Base-by-base conservation (phyloP, 2,888 invertebrate species). In the Aphidoletes aphidimyza region DNA sequence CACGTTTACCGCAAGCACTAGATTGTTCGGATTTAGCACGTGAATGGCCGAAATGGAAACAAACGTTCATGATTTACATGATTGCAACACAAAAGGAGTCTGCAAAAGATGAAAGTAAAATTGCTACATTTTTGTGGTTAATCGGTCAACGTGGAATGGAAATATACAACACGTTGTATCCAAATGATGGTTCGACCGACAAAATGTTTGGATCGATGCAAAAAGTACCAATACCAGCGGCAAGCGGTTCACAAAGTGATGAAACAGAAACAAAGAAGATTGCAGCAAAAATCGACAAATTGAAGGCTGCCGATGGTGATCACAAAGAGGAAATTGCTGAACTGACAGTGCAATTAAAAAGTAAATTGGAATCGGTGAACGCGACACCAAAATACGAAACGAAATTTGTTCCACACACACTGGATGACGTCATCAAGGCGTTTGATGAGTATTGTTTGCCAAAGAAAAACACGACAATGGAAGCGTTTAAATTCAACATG, bases 401-500 rank as follows among this genome's bases (percentile, higher is more conserved):
- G 9, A 36, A 5, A 8, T n/a, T n/a, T n/a, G n/a, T n/a, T n/a
- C 81, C 34, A 17, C 81, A 36, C 2, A 81, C 81, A 81, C 14
- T 85, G 78, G 22, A 42, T 45, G 85, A 37, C 0, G 85, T 85
- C 22, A 42, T 84, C 8, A 47, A 19, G 0, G 36, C 17, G 69
- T 85, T 85, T 84, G 85, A 84, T 84, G 14, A 69, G 5, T 37
- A 85, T 49, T 85, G 85, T 45, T 22, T 84, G 17, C 84, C 84
- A 22, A 54, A 54, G n/a, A 84, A 84, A 36, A 84, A 84, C 36
- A 36, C 34, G 42, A 36, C 84, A 37, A 84, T 86, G 86, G 86
- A 86, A 69, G 85, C 86, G 30, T 86, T 45, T 49, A 86, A 86
- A 85, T 86, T 86, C 34, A 84, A 86, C 78, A 86, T 26, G 5